These are phyloP conservation scores for Bradypus variegatus DNA, from an alignment of 2,797 vertebrate species.

Conservation along the genomic window DNA sequence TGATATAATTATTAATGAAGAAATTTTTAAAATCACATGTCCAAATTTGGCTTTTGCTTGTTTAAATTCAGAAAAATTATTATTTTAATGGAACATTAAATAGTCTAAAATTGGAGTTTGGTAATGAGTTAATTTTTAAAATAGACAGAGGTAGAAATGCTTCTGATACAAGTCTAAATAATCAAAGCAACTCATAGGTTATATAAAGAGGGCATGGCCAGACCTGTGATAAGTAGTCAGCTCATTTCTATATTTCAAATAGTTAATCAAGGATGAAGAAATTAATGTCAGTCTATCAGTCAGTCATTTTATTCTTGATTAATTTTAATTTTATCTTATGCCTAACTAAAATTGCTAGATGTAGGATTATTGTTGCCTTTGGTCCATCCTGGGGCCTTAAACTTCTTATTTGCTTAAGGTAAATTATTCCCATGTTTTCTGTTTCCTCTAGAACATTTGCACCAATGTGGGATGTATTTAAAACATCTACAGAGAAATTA, in stretches of 20 bases:
- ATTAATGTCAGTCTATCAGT: background rate
- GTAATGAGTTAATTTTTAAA: constrained; percentile 33
- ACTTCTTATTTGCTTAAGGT: constrained; percentile 37
- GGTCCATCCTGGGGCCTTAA: constrained; percentile 8
- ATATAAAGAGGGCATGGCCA: background rate
- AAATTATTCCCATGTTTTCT: constrained; percentile 37
- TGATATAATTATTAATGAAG: background rate
- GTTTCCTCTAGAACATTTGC: constrained; percentile 83
- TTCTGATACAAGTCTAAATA: constrained; percentile 25
- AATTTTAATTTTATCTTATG: constrained; percentile 29
- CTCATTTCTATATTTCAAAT: constrained; percentile 27
- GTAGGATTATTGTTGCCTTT: constrained; percentile 8
- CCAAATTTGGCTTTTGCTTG: constrained; percentile 9
- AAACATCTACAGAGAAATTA: constrained; percentile 93
- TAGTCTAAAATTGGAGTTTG: background rate
- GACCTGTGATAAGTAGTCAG: background rate
- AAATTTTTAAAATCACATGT: background rate
- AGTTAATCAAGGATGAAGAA: background rate
- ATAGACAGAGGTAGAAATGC: background rate
- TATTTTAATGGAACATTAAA: constrained; percentile 4
- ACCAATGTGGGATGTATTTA: constrained; percentile 96
- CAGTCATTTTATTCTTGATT: constrained; percentile 16
- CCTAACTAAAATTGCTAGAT: constrained; percentile 16
- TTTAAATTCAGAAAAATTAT: constrained; percentile 33
- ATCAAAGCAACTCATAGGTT: background rate